These are phyloP conservation scores for Zosterops lateralis DNA, from an alignment of 2,113 vertebrate genomes.

Conservation along the genomic window DNA sequence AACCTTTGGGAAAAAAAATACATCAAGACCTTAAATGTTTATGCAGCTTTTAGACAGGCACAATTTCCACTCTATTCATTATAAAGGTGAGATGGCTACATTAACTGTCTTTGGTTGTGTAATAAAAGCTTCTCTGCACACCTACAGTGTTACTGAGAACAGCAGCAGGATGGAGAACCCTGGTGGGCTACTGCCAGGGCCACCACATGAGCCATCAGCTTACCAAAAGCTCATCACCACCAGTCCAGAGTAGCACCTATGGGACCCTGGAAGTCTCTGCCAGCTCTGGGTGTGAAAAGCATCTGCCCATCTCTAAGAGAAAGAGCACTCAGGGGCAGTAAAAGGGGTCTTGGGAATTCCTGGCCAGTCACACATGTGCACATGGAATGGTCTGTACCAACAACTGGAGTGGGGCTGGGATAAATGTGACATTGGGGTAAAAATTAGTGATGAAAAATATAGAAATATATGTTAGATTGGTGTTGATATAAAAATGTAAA, in stretches of 20 bases:
- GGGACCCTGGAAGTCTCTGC: neutral
- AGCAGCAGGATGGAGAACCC: neutral
- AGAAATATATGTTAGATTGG: too few relatives aligned
- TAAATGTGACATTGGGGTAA: too few relatives aligned
- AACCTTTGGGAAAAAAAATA: neutral
- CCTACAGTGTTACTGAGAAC: neutral
- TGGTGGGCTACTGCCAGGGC: neutral
- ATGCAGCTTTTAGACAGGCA: neutral
- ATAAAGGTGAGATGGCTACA: neutral
- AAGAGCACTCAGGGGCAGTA: neutral
- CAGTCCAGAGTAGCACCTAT: neutral
- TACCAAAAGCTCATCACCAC: neutral
- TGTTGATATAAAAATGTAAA: too few relatives aligned
- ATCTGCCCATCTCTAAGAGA: neutral
- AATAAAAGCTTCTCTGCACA: neutral
- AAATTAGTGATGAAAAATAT: too few relatives aligned
- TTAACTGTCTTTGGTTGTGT: neutral
- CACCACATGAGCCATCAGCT: neutral
- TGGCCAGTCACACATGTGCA: neutral
- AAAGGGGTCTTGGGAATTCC: neutral
- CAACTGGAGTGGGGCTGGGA: neutral
- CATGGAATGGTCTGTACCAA: neutral
- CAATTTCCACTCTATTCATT: neutral
- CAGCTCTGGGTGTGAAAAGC: neutral
- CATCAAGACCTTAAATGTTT: neutral